These are phyloP conservation scores for Heliopora coerulea DNA, from an alignment of 92 coral and sea anemone species.

Conservation along the genomic window DNA sequence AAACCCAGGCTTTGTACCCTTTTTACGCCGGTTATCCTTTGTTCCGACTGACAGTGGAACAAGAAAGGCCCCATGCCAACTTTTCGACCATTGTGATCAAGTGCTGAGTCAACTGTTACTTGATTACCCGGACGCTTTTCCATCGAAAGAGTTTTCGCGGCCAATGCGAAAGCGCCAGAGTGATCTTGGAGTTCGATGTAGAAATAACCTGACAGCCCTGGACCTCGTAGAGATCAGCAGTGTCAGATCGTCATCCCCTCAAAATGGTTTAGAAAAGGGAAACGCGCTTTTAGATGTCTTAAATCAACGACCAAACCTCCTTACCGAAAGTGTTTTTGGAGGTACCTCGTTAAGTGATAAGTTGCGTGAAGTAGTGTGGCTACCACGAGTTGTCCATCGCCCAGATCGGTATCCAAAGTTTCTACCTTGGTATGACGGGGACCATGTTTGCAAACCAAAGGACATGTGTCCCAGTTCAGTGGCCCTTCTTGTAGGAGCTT, in stretches of 20 bases:
- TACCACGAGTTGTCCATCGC: constrained; percentile 50
- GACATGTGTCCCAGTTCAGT: constrained; percentile 46
- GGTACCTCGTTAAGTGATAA: background rate
- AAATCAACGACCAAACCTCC: constrained; percentile 38
- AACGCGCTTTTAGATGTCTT: constrained; percentile 60
- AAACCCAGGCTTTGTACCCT: constrained; percentile 27
- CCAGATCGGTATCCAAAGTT: constrained; percentile 65
- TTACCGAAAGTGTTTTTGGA: constrained; percentile 13
- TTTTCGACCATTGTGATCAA: constrained; percentile 64
- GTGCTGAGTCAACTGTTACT: constrained; percentile 55
- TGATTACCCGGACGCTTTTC: constrained; percentile 60
- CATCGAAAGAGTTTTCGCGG: constrained; percentile 46
- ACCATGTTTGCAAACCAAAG: constrained; percentile 56
- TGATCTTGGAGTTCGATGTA: constrained; percentile 10
- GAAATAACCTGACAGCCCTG: constrained; percentile 11
- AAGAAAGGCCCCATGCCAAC: constrained; percentile 55
- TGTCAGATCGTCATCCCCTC: background rate
- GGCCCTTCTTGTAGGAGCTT: constrained; percentile 66
- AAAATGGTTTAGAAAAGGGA: constrained; percentile 38
- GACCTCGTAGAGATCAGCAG: constrained; percentile 6
- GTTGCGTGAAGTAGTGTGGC: constrained; percentile 48
- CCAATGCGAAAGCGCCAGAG: constrained; percentile 9
- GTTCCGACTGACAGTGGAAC: constrained; percentile 48
- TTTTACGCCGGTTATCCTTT: constrained; percentile 53
- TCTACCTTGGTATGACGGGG: constrained; percentile 67